Evolutionary conservation across 2,113 vertebrate species (phyloP), one percentile per base, ranked within the genome.

Genomic region (Geococcyx californianus): DNA sequence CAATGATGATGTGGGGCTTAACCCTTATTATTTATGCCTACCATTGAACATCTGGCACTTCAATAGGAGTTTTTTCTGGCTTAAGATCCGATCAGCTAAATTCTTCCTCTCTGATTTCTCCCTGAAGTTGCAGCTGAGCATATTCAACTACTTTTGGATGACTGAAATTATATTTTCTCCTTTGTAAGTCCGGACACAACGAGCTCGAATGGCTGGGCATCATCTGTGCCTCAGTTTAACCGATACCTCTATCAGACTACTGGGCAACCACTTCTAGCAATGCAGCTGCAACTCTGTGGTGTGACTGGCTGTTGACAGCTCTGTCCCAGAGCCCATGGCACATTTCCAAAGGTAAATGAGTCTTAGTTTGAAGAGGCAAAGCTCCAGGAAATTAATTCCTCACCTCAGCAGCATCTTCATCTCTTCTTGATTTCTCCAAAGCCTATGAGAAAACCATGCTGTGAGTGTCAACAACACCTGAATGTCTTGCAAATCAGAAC

Each of bases 41-140:
- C 74, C 91, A 36, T 93, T 94, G 89, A 95, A 96, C 91, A 95
- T 95, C 95, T 97, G 95, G 87, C 62, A 82, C 67, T 96, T 90
- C 78, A 92, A 80, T 72, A 88, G 62, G 49, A 76, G 89, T 89
- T 81, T 64, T 89, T 94, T 84, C 76, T 92, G 68, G 56, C 83
- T 92, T 85, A 89, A 54, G 91, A 93, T 94, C 83, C 58, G 87
- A 89, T 96, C 90, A 95, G 80, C 49, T 84, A 75, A 93, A 93
- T 96, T 96, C 83, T 92, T 88, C 60, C 66, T 84, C 62, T 89
- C 59, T 69, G 67, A 78, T 88, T 95, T 93, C 49, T 92, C 25
- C 49, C 60, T 87, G 68, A 92, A 92, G 52, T 81, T 96, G 85
- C 88, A 95, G 91, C 91, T 95, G 89, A 95, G 40, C 54, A 69